phyloP scores from a whole-genome alignment of 2,113 vertebrate species.

The Kobus ellipsiprymnus region DNA sequence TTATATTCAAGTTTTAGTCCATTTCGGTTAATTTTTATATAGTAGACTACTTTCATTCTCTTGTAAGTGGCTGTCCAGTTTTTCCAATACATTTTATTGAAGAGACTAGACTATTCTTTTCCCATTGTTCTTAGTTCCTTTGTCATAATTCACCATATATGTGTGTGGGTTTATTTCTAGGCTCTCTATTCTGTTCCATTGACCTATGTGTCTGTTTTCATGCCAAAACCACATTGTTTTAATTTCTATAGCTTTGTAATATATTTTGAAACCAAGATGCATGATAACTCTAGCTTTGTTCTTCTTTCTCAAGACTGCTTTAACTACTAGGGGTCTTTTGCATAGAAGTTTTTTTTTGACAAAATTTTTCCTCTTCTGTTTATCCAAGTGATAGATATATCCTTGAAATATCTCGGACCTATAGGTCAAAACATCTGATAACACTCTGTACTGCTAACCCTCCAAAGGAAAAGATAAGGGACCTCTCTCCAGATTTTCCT shows the following conservation, averaged over 20 bases:
- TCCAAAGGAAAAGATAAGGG: neutral
- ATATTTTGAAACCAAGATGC: neutral
- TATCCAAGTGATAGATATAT: conserved; percentile 33
- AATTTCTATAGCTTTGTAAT: neutral
- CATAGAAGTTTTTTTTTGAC: neutral
- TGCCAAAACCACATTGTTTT: neutral
- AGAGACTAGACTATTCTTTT: neutral
- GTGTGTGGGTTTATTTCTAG: neutral
- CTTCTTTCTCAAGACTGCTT: neutral
- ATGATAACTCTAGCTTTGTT: neutral
- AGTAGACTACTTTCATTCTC: neutral
- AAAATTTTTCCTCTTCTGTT: conserved; percentile 36
- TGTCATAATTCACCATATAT: neutral
- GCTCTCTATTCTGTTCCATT: neutral
- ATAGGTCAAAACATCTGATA: neutral
- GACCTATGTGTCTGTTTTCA: neutral
- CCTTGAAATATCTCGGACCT: neutral
- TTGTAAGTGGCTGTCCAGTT: neutral
- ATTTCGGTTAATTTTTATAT: neutral
- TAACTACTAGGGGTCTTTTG: neutral
- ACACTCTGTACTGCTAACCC: neutral
- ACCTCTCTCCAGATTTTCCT: neutral
- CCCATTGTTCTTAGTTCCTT: neutral
- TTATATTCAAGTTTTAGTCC: neutral
- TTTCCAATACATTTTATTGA: neutral